phyloP scores from a whole-genome alignment of 2,888 invertebrate genomes.

The Lysandra bellargus region DNA sequence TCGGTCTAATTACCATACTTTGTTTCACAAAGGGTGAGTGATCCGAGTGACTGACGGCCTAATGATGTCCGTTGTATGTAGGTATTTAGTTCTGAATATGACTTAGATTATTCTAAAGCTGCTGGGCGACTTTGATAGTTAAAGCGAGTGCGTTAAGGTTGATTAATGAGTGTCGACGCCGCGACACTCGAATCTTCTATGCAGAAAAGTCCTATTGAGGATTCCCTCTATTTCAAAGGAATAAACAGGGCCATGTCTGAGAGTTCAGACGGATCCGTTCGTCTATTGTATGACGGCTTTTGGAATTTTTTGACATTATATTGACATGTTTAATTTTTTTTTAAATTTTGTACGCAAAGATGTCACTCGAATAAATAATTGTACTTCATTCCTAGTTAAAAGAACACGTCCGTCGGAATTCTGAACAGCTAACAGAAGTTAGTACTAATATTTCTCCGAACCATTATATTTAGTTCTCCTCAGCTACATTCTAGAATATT shows the following conservation, averaged over 20 bases:
- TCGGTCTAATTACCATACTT: not conserved
- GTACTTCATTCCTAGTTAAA: too few relatives aligned
- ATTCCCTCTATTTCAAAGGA: not conserved
- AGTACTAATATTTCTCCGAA: too few relatives aligned
- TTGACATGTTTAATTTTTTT: not conserved
- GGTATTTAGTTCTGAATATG: conserved; percentile 20
- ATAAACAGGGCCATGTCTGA: conserved; percentile 16
- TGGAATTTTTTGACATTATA: not conserved
- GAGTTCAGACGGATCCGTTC: conserved; percentile 10
- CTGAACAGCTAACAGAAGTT: too few relatives aligned
- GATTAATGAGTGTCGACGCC: not conserved
- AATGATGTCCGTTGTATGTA: conserved; percentile 20
- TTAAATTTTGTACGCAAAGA: too few relatives aligned
- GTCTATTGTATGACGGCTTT: not conserved
- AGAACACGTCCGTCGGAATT: too few relatives aligned
- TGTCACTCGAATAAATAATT: too few relatives aligned
- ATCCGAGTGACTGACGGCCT: not conserved
- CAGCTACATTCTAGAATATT: not conserved
- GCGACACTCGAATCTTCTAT: not conserved
- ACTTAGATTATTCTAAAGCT: conserved; percentile 15
- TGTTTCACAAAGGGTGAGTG: conserved; percentile 7
- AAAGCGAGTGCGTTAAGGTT: not conserved
- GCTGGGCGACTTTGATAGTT: not conserved
- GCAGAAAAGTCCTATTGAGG: conserved; percentile 17
- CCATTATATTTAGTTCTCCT: not conserved